Evolutionary conservation across 2,113 vertebrate species (phyloP).

Genomic region (Muscicapa adusta): DNA sequence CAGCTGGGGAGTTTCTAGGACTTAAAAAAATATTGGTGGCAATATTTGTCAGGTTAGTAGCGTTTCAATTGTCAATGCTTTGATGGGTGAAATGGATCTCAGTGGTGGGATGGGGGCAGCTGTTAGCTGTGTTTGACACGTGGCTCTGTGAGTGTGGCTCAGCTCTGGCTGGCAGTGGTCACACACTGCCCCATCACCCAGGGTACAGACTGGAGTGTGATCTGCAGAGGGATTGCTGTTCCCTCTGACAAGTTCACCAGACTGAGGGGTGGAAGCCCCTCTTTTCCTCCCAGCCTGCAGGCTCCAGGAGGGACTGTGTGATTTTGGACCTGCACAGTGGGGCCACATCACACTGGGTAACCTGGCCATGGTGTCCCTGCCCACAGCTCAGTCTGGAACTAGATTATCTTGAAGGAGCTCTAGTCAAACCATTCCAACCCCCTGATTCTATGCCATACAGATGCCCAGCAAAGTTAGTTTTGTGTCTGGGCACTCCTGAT

Average conservation of each 20-base stretch:
- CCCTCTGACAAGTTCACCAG: neutral
- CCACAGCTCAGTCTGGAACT: no score
- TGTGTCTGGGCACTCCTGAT: neutral
- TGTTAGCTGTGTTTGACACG: accelerated
- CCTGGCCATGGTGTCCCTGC: neutral
- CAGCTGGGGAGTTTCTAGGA: neutral
- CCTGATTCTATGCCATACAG: accelerated
- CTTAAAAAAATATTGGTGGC: neutral
- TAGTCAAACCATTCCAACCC: neutral
- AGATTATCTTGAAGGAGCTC: neutral
- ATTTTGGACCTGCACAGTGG: neutral
- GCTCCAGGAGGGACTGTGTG: neutral
- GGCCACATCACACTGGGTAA: accelerated
- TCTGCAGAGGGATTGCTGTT: accelerated
- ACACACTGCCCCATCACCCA: accelerated
- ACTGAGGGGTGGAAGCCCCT: accelerated
- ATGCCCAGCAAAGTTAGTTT: accelerated
- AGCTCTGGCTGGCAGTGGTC: accelerated
- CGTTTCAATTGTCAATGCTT: neutral
- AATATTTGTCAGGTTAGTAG: neutral
- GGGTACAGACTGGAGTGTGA: neutral
- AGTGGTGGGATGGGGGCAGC: accelerated
- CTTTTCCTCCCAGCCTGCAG: neutral
- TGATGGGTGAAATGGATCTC: neutral
- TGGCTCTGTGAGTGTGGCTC: neutral